phyloP scores from a whole-genome alignment of 2,888 invertebrate species.

The Eudasyphora cyanicolor region DNA sequence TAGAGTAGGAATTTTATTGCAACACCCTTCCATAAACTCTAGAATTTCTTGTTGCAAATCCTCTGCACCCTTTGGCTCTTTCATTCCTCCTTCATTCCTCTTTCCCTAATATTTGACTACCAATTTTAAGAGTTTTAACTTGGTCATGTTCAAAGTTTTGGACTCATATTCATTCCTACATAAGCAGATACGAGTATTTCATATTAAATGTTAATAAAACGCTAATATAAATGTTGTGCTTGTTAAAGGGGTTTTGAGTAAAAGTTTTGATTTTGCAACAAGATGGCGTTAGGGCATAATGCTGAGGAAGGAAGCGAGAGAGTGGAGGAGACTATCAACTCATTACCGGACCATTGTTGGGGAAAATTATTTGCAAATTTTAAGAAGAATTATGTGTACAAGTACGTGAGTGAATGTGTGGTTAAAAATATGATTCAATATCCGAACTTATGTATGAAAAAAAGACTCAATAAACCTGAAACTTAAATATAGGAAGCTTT shows the following conservation, averaged over 20 bases:
- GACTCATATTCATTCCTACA: background rate
- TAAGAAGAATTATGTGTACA: background rate
- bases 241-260: background rate
- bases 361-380: background rate
- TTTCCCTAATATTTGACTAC: background rate
- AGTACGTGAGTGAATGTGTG: background rate
- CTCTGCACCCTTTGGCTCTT: background rate
- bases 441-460: no score
- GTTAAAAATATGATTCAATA: no score
- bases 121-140: background rate
- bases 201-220: constrained; percentile 63
- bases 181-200: background rate
- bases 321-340: background rate
- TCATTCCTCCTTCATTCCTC: background rate
- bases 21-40: background rate
- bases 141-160: background rate
- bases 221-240: constrained; percentile 43
- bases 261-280: background rate
- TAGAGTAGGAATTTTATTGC: background rate
- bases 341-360: background rate
- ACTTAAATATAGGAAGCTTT: no score
- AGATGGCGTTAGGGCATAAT: background rate
- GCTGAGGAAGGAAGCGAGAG: no score
- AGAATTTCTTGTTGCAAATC: constrained; percentile 3
- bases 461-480: no score